phyloP scores from a whole-genome alignment of 2,797 vertebrate genomes.

The Alcedo atthis region DNA sequence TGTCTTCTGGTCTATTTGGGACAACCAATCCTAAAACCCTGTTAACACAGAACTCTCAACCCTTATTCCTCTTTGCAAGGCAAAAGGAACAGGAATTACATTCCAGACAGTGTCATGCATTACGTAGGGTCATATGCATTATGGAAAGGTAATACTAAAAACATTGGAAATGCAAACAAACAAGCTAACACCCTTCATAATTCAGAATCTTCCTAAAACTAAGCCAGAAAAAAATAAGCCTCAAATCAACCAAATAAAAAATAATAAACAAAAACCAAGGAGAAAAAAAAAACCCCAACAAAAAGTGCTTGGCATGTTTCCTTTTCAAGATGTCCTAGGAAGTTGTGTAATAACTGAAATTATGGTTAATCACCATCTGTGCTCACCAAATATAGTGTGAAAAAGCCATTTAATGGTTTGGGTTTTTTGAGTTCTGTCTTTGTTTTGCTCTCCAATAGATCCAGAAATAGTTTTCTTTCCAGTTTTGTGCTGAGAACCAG shows the following conservation, averaged over 20 bases:
- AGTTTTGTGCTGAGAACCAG: not conserved
- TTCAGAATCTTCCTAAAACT: not conserved
- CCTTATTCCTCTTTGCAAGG: not conserved
- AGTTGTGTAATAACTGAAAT: not conserved
- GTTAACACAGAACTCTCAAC: not conserved
- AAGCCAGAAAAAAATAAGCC: not conserved
- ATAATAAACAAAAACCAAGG: not conserved
- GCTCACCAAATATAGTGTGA: not conserved
- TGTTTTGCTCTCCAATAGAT: not conserved
- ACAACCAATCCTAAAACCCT: not conserved
- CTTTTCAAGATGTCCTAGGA: not conserved
- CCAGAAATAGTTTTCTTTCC: not conserved
- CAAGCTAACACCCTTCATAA: not conserved
- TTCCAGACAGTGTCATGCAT: not conserved
- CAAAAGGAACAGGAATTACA: not conserved
- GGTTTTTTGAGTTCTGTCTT: not conserved
- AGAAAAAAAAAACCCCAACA: not conserved
- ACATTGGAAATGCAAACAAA: not conserved
- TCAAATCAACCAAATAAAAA: not conserved
- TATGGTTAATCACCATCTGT: not conserved
- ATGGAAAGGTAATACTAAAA: not conserved
- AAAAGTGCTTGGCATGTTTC: not conserved
- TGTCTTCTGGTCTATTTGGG: not conserved
- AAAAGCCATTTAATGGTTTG: not conserved
- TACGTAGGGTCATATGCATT: accelerated